Conservation (phyloP, 2,113 vertebrate species). For the Scopus umbretta region DNA sequence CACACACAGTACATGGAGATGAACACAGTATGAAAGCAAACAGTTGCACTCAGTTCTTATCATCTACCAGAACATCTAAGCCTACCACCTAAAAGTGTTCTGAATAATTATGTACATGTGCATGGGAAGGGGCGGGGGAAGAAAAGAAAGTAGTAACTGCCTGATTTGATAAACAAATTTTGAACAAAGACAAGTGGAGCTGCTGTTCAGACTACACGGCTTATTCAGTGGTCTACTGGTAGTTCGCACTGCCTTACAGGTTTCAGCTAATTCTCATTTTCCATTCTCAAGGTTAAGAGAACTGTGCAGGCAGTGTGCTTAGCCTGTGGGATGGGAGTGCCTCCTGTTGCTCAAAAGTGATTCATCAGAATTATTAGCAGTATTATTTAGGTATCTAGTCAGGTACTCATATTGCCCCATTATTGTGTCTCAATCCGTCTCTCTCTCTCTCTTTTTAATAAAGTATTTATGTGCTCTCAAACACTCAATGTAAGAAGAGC, state of each 20-base stretch:
- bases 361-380: constrained; percentile 62
- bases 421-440: constrained; percentile 46
- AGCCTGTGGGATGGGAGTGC: constrained; percentile 68
- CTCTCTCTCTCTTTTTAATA: background rate
- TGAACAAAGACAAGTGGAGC: background rate
- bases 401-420: constrained; percentile 30
- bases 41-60: background rate
- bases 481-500: background rate
- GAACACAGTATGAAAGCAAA: background rate
- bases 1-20: background rate
- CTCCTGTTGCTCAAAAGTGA: constrained; percentile 69
- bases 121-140: too few relatives aligned
- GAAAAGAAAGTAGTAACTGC: background rate
- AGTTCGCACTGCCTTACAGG: background rate
- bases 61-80: background rate
- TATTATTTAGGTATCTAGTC: constrained; percentile 44
- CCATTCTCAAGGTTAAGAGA: constrained; percentile 18
- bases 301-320: constrained; percentile 23
- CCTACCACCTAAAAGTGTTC: background rate
- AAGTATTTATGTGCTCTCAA: constrained; percentile 30
- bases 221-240: background rate
- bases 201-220: background rate
- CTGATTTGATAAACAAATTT: constrained; percentile 33
- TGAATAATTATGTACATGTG: background rate
- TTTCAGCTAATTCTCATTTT: constrained; percentile 47